A percentile compares a stretch with the other conserved stretches of the same genome.
These are phyloP conservation scores for Yponomeuta cagnagella DNA, from an alignment of 2,888 invertebrate species.

Conservation along the genomic window DNA sequence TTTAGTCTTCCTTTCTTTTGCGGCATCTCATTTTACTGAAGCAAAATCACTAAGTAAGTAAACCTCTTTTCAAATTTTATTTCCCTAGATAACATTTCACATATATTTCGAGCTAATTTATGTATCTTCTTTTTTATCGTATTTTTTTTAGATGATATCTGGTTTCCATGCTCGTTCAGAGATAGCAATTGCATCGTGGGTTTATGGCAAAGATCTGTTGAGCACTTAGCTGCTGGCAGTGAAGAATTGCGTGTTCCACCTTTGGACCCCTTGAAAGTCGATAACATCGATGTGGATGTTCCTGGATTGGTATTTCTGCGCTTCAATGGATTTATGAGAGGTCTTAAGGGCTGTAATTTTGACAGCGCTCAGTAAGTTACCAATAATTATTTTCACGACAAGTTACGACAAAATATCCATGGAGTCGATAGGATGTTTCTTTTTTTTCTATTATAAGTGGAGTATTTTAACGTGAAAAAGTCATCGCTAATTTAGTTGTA, in stretches of 20 bases:
- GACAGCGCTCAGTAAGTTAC: conserved; percentile 33
- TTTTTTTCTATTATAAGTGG: too few relatives aligned
- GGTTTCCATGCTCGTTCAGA: conserved; percentile 35
- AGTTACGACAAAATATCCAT: neutral
- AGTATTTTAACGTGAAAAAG: too few relatives aligned
- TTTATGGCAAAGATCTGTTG: conserved; percentile 26
- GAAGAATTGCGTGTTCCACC: conserved; percentile 35
- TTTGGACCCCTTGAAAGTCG: conserved; percentile 36
- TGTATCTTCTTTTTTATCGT: neutral
- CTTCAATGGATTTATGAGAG: conserved; percentile 36
- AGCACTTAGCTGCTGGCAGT: conserved; percentile 33
- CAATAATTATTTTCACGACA: neutral
- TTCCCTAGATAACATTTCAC: too few relatives aligned
- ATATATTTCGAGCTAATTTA: too few relatives aligned
- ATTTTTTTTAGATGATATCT: conserved; percentile 24
- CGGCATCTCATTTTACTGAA: neutral
- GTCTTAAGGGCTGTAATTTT: conserved; percentile 36
- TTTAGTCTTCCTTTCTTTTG: neutral
- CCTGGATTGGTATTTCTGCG: conserved; percentile 32
- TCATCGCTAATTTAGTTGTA: too few relatives aligned
- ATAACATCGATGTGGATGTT: conserved; percentile 30
- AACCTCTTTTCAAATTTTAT: neutral
- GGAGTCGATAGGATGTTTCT: neutral
- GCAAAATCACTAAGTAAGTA: neutral
- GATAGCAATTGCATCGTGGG: conserved; percentile 33